Evolutionary conservation across 2,797 vertebrate genomes (phyloP), one percentile per base, ranked within the genome.

Genomic region (Oreochromis mossambicus): DNA sequence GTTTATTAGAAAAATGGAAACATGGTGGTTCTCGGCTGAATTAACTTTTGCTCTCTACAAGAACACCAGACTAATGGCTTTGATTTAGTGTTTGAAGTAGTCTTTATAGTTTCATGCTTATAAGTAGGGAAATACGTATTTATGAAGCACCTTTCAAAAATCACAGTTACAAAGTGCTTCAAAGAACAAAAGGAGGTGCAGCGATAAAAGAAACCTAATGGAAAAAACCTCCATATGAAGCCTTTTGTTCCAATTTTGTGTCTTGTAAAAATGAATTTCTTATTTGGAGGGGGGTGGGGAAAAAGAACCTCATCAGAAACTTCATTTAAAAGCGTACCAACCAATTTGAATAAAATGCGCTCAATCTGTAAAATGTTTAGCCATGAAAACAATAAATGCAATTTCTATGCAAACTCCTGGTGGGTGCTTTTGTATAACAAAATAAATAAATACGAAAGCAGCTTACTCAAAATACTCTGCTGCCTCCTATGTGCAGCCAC

Each of bases 1-100:
- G 88, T 94, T 94, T 91, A 89, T 83, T 83, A 84, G 81, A 83
- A 87, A 90, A 88, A 90, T 50, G 29, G 78, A 94, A 92, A 89
- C 80, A 80, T 21, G 13, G 75, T 5, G n/a, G 73, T 83, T 89
- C 75, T 63, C 78, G 48, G 84, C 82, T 86, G 85, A 91, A 93
- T 92, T 89, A 87, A 91, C 87, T 90, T 89, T 80, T 73, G 81
- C 84, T 89, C 91, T 91, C 79, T 61, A 75, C 70, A 89, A 87
- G 78, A 93, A 93, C 83, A 91, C 70, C 76, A 84, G 55, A 83
- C 85, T 92, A 93, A 94, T 89, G 87, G 85, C 84, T 92, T 88
- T 86, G 83, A 92, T 91, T 92, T 83, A 83, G 81, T 77, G 85
- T 91, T 83, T 92, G 75, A 88, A 91, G 86, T 78, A 17, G 77